phyloP scores from a whole-genome alignment of 2,113 vertebrate species.

The Oryzias curvinotus region DNA sequence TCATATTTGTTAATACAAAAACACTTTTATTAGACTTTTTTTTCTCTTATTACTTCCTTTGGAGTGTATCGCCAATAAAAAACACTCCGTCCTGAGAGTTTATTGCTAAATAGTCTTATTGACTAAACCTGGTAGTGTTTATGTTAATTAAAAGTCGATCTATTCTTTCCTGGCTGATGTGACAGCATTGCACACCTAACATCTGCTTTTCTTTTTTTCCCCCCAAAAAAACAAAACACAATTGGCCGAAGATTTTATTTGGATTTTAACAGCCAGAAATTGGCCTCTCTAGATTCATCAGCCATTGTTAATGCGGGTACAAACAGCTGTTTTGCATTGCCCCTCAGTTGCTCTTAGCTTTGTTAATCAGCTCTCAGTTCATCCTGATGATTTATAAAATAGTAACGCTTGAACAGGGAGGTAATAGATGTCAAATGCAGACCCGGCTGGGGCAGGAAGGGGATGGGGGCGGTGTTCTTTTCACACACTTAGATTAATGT shows the following conservation, averaged over 20 bases:
- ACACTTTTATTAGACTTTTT: no score
- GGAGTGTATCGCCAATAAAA: no score
- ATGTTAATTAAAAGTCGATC: conserved; percentile 29
- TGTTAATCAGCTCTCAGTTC: conserved; percentile 68
- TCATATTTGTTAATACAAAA: no score
- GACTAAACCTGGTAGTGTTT: conserved; percentile 34
- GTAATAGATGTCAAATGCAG: conserved; percentile 42
- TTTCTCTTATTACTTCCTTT: no score
- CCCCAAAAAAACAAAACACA: conserved; percentile 3
- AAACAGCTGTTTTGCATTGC: conserved; percentile 76
- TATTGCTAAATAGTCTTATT: conserved; percentile 14
- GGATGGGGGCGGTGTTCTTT: conserved; percentile 52
- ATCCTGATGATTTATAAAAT: conserved; percentile 62
- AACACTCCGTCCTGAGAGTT: no score
- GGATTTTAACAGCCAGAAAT: conserved; percentile 54
- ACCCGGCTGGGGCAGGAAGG: conserved; percentile 32
- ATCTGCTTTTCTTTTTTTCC: conserved; percentile 68
- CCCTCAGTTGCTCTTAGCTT: conserved; percentile 64
- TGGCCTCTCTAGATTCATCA: conserved; percentile 59
- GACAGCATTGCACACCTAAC: conserved; percentile 53
- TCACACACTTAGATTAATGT: conserved; percentile 66
- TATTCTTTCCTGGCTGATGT: conserved; percentile 37
- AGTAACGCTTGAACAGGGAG: conserved; percentile 41
- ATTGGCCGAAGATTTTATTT: conserved; percentile 43
- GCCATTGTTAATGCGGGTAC: conserved; percentile 41